These are phyloP conservation scores for Caenorhabditis brenneri DNA, from an alignment of 1,140 invertebrate species.

Conservation along the genomic window DNA sequence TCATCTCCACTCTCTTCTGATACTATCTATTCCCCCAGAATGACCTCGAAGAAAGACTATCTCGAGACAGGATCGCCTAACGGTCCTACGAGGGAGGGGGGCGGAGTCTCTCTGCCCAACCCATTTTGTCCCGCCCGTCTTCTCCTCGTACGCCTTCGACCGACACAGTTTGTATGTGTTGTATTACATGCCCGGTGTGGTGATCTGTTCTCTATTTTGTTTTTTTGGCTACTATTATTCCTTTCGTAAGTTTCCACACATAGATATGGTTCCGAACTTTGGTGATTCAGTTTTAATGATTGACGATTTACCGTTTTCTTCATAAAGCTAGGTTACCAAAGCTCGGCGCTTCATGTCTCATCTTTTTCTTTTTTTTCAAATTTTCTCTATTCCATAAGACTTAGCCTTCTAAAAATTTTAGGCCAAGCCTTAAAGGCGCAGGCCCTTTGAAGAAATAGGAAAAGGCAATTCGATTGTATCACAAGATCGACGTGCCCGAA, in stretches of 20 bases:
- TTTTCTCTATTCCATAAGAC: no score
- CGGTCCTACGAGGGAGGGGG: background rate
- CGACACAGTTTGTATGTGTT: no score
- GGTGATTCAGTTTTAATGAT: slow-evolving; percentile 99
- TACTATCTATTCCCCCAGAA: slow-evolving; percentile 20
- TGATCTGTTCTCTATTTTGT: no score
- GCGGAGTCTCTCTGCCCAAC: slow-evolving; percentile 8
- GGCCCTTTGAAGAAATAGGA: no score
- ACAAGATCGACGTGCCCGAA: background rate
- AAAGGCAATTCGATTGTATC: no score
- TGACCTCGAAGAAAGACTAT: background rate
- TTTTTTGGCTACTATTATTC: background rate
- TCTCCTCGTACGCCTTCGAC: background rate
- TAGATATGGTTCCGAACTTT: slow-evolving; percentile 81
- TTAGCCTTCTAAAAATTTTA: no score
- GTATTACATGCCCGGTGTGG: no score
- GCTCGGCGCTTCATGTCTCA: slow-evolving; percentile 76
- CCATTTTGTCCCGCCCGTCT: background rate
- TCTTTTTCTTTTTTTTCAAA: background rate
- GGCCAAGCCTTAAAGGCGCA: no score
- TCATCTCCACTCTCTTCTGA: background rate
- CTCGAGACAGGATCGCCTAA: background rate
- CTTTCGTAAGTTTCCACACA: background rate
- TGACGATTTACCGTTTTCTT: slow-evolving; percentile 77
- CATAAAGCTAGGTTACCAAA: slow-evolving; percentile 99